Percentiles rank a stretch among this genome's conserved stretches.
Conservation (phyloP, 1,140 invertebrate species). For the Nomia melanderi region DNA sequence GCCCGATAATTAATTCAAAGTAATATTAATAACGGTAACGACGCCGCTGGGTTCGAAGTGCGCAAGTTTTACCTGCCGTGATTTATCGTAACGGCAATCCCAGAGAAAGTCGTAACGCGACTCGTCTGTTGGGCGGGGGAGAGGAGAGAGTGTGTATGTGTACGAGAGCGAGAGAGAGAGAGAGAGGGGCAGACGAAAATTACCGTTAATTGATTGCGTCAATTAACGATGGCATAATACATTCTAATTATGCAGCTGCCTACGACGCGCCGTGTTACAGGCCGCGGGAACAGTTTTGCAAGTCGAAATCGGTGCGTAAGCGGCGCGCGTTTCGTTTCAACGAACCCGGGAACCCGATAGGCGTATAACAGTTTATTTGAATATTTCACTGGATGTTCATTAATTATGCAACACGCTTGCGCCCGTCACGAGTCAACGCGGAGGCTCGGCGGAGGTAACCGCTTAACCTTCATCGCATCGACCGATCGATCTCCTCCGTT, state of each 20-base stretch:
- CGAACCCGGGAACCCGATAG: background rate
- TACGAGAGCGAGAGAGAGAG: too few species aligned
- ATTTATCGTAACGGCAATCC: background rate
- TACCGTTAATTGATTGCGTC: conserved; percentile 19
- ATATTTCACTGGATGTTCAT: conserved; percentile 62
- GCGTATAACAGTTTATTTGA: conserved; percentile 49
- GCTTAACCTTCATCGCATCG: conserved; percentile 57
- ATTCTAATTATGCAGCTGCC: background rate
- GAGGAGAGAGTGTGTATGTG: too few species aligned
- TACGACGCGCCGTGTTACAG: background rate
- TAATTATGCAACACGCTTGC: conserved; percentile 66
- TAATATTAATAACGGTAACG: conserved; percentile 12
- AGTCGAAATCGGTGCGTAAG: background rate
- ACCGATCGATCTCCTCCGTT: conserved; percentile 55
- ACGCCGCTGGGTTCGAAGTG: background rate
- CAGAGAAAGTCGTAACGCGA: background rate
- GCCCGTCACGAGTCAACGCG: conserved; percentile 48
- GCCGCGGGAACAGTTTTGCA: background rate
- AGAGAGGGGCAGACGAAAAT: background rate
- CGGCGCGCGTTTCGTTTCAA: background rate
- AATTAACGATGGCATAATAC: conserved; percentile 1
- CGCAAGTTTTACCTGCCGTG: background rate
- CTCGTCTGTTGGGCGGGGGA: background rate
- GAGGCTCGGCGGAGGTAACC: conserved; percentile 47
- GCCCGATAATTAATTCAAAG: conserved; percentile 9